phyloP scores from a whole-genome alignment of 2,797 vertebrate genomes.

The Lagodon rhomboides region DNA sequence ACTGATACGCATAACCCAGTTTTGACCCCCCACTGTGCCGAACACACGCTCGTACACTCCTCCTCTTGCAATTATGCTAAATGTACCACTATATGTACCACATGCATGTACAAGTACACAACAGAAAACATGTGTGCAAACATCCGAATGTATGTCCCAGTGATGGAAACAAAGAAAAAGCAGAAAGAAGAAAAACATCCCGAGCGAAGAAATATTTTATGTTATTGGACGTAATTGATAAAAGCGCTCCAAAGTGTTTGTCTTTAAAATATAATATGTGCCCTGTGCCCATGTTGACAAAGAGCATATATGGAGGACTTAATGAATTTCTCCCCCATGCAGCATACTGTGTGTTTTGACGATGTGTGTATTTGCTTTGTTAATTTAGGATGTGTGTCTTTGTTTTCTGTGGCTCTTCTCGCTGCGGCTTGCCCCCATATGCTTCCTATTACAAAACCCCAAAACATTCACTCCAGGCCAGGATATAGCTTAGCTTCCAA shows the following conservation, averaged over 20 bases:
- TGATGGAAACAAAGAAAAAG: slow-evolving; percentile 9
- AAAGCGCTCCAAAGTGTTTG: background rate
- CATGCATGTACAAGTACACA: background rate
- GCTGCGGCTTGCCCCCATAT: slow-evolving; percentile 69
- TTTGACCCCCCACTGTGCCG: slow-evolving; percentile 12
- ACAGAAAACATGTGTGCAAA: background rate
- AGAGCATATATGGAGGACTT: background rate
- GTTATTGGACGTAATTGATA: slow-evolving; percentile 8
- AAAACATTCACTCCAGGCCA: slow-evolving; percentile 80
- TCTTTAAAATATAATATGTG: slow-evolving; percentile 11
- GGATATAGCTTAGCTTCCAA: slow-evolving; percentile 83
- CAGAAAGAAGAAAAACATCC: background rate
- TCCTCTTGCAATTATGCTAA: slow-evolving; percentile 16
- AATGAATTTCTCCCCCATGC: slow-evolving; percentile 20
- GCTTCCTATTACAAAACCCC: slow-evolving; percentile 79
- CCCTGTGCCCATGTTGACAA: background rate
- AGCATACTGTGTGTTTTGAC: slow-evolving; percentile 20
- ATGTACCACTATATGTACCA: slow-evolving; percentile 22
- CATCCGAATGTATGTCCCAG: background rate
- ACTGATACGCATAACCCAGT: slow-evolving; percentile 37
- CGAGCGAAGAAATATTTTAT: background rate
- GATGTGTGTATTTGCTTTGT: slow-evolving; percentile 66
- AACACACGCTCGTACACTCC: slow-evolving; percentile 2
- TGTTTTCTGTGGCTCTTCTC: slow-evolving; percentile 68
- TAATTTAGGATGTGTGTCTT: slow-evolving; percentile 72